Conservation (phyloP, 2,888 invertebrate species). For the Leptopilina myrica region DNA sequence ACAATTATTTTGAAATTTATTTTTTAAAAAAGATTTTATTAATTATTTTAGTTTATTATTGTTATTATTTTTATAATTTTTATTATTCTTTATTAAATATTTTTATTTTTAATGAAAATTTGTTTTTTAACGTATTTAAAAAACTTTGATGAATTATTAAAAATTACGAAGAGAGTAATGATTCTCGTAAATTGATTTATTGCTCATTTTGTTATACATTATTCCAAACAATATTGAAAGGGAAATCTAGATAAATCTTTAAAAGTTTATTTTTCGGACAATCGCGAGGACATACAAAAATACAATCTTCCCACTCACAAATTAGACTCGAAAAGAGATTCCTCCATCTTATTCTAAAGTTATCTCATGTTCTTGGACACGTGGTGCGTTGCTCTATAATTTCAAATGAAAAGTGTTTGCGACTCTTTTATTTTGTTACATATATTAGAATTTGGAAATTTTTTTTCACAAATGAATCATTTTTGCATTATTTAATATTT, state of each 20-base stretch:
- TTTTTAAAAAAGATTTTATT: too few species aligned
- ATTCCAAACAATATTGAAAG: slow-evolving; percentile 8
- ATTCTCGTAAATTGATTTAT: not conserved
- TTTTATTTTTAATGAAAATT: not conserved
- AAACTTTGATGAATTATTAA: too few species aligned
- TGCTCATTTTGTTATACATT: not conserved
- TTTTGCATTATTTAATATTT: too few species aligned
- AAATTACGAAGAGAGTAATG: too few species aligned
- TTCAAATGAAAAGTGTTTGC: slow-evolving; percentile 11
- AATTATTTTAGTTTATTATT: too few species aligned
- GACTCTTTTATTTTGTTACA: not conserved
- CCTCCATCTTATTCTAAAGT: slow-evolving; percentile 74
- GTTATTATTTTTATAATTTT: too few species aligned
- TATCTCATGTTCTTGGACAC: slow-evolving; percentile 61
- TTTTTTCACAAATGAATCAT: too few species aligned
- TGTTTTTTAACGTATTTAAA: too few species aligned
- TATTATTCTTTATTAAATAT: too few species aligned
- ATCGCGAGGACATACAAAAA: slow-evolving; percentile 69
- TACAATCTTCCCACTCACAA: slow-evolving; percentile 76
- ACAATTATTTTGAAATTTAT: too few species aligned
- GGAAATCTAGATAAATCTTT: slow-evolving; percentile 50
- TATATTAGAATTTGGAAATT: too few species aligned
- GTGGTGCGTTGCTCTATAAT: slow-evolving; percentile 54
- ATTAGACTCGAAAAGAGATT: slow-evolving; percentile 73
- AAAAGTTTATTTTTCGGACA: slow-evolving; percentile 65